Evolutionary conservation across 2,113 vertebrate genomes (phyloP), one percentile per base, ranked within the genome.

Genomic region (Poecile atricapillus): DNA sequence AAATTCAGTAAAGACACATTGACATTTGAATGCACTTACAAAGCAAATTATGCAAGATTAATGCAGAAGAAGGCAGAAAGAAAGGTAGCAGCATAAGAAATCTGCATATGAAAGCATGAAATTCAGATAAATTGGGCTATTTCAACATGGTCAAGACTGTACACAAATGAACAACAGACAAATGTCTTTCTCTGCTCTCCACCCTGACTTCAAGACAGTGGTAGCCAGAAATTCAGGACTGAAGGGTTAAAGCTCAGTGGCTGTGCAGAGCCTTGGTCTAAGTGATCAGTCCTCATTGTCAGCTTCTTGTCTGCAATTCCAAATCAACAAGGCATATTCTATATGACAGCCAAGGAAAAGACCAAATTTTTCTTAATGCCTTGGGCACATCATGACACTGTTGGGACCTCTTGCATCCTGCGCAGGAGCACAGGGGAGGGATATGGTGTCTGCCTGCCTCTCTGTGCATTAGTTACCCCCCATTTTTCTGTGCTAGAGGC

Each of bases 1-100:
- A 91, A 78, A 75, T 75, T 85, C 53, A 68, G 41, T 64, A 64
- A 88, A 65, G 69, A n/a, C 30, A 55, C 7, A n/a, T 5, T 46
- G 74, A 44, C n/a, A 31, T 83, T 31, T 67, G 47, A 86, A 75
- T 0, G 8, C 15, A 50, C 33, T 49, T 90, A 52, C 37, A 88
- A 89, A 62, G 41, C 21, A 92, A 77, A 83, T 77, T 60, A 79
- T 62, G 58, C 2, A 11, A 59, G 17, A 68, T 49, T 50, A 55
- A 55, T 77, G 75, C 59, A 94, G 56, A 94, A 17, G 31, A 83
- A 88, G 71, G 55, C n/a, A 74, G 35, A 92, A 86, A 67, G 46
- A 89, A 85, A 43, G 9, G 5, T 24, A 49, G 11, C 63, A 83
- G 67, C 27, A 18, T 46, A 53, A 76, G 20, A 69, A 81, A 73